A percentile compares a stretch with the other conserved stretches of the same genome.
Evolutionary conservation across 2,113 vertebrate genomes (phyloP).

Genomic region (Equus quagga): DNA sequence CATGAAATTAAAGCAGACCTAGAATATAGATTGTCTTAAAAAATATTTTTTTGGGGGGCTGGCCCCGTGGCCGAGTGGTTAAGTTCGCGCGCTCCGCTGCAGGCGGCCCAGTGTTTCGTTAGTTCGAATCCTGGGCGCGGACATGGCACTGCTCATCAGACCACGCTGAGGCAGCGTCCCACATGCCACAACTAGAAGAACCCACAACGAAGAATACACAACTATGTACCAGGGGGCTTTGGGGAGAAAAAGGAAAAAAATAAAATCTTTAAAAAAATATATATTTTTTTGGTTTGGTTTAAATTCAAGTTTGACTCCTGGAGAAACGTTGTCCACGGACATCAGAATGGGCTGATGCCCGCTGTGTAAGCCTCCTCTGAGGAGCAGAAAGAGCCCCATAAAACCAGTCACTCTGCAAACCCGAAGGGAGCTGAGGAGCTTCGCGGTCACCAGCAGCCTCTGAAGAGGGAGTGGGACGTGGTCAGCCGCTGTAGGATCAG

Average conservation of each 20-base stretch:
- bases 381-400: neutral
- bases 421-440: too few species aligned
- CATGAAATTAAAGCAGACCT: neutral
- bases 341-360: neutral
- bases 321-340: neutral
- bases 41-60: neutral
- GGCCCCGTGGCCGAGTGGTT: too few species aligned
- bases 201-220: too few species aligned
- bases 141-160: too few species aligned
- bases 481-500: neutral
- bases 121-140: too few species aligned
- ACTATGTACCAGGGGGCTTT: too few species aligned
- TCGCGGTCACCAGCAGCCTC: neutral
- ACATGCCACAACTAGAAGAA: too few species aligned
- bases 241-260: too few species aligned
- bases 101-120: too few species aligned
- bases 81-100: too few species aligned
- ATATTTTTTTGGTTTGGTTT: neutral
- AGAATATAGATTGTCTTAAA: neutral
- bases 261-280: neutral
- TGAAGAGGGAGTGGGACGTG: accelerated
- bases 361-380: neutral
- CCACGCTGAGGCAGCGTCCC: too few species aligned
- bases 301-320: neutral
- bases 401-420: neutral